Percentiles rank a stretch among this genome's conserved stretches.
These are phyloP conservation scores for Tethea ocularis DNA, from an alignment of 2,888 invertebrate species.

Conservation along the genomic window DNA sequence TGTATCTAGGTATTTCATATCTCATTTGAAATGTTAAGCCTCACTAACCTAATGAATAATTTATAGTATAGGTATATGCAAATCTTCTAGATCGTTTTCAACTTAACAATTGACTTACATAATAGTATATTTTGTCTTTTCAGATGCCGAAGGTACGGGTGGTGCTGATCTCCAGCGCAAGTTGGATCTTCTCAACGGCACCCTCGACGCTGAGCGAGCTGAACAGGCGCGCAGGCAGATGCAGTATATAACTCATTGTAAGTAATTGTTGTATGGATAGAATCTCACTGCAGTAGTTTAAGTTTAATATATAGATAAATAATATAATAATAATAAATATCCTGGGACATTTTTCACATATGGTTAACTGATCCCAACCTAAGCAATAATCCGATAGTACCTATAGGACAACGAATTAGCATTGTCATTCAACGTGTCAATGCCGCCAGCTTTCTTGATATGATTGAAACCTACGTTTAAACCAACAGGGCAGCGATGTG, in stretches of 20 bases:
- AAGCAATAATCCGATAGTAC: too few species aligned
- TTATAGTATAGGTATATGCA: neutral
- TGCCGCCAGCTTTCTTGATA: too few species aligned
- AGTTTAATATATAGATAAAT: too few species aligned
- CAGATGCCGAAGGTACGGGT: constrained; percentile 93
- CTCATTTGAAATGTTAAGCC: too few species aligned
- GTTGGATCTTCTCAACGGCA: constrained; percentile 94
- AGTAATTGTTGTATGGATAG: constrained; percentile 63
- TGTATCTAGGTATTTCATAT: too few species aligned
- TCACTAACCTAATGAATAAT: neutral
- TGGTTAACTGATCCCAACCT: too few species aligned
- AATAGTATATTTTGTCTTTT: constrained; percentile 36
- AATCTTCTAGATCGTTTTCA: neutral
- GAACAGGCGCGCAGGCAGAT: constrained; percentile 91
- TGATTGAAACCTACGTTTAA: too few species aligned
- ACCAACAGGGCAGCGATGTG: too few species aligned
- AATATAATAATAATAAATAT: too few species aligned
- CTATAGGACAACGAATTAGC: too few species aligned
- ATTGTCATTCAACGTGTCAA: too few species aligned
- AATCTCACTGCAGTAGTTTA: neutral
- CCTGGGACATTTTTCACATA: too few species aligned
- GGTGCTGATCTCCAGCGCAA: constrained; percentile 95
- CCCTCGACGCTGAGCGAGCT: constrained; percentile 93
- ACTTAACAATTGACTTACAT: neutral
- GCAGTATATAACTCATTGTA: constrained; percentile 92